Conservation (phyloP, 2,113 vertebrate genomes). For the Cottus gobio region DNA sequence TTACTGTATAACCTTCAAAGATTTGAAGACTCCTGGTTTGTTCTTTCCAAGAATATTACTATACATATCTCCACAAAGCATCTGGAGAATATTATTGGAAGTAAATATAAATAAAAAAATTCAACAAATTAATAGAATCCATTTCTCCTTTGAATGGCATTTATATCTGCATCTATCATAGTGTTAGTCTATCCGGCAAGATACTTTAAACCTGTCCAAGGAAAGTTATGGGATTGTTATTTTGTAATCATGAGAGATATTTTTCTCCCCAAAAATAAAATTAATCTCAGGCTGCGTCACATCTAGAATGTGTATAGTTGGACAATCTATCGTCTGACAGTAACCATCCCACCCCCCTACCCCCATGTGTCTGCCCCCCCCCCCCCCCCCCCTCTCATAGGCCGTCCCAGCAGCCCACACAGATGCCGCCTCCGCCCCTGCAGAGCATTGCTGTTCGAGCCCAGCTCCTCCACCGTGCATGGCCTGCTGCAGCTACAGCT, state of each 20-base stretch:
- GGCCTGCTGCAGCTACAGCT: slow-evolving; percentile 66
- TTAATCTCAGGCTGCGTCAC: neutral
- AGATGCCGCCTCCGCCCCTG: slow-evolving; percentile 67
- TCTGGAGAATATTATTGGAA: neutral
- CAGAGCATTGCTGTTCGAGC: slow-evolving; percentile 34
- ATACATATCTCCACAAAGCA: neutral
- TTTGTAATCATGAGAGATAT: neutral
- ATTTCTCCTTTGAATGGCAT: neutral
- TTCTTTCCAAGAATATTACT: neutral
- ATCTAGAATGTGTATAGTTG: neutral
- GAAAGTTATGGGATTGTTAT: neutral
- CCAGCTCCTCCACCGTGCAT: slow-evolving; percentile 54
- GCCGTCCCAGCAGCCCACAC: slow-evolving; percentile 12
- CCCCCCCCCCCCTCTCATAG: neutral
- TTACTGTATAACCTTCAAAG: neutral
- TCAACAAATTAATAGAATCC: neutral
- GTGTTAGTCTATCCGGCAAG: neutral
- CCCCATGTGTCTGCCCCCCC: no score
- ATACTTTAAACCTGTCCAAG: neutral
- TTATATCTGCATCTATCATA: neutral
- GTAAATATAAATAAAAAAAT: no score
- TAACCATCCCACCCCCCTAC: no score
- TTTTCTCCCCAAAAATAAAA: neutral
- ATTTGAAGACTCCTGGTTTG: neutral
- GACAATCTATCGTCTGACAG: no score